Conservation (phyloP, 2,888 invertebrate species). For the Melanotus villosus region DNA sequence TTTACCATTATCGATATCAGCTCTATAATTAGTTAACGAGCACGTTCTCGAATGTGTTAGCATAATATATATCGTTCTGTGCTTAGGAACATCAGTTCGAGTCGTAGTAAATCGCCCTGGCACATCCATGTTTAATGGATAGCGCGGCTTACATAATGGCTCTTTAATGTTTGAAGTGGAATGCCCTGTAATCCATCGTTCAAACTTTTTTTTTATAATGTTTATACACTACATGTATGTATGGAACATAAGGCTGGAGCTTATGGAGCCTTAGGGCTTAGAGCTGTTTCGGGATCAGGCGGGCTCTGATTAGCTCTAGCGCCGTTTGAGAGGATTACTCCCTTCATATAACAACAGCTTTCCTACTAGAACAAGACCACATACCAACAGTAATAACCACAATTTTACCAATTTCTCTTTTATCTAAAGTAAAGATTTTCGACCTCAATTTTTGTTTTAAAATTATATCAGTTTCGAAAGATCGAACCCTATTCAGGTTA, state of each 20-base stretch:
- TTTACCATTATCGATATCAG: conserved; percentile 53
- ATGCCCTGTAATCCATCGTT: conserved; percentile 36
- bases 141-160: conserved; percentile 20
- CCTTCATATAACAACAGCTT: conserved; percentile 32
- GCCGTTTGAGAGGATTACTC: conserved; percentile 35
- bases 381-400: conserved; percentile 21
- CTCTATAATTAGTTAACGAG: conserved; percentile 50
- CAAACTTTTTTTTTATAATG: conserved; percentile 34
- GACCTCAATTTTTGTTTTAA: background rate
- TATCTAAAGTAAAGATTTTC: background rate
- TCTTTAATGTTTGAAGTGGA: conserved; percentile 40
- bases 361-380: conserved; percentile 26
- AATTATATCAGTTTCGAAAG: too few species aligned
- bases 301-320: conserved; percentile 38
- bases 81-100: conserved; percentile 18
- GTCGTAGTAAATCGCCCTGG: conserved; percentile 16
- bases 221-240: conserved; percentile 34
- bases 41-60: conserved; percentile 28
- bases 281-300: conserved; percentile 33
- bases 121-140: conserved; percentile 30
- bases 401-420: background rate
- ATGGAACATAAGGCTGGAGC: conserved; percentile 36
- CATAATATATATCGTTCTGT: conserved; percentile 27
- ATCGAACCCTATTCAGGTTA: background rate
- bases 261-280: conserved; percentile 36